Evolutionary conservation across 2,797 vertebrate genomes (phyloP), one percentile per base, ranked within the genome.

Genomic region (Hylomyscus alleni): DNA sequence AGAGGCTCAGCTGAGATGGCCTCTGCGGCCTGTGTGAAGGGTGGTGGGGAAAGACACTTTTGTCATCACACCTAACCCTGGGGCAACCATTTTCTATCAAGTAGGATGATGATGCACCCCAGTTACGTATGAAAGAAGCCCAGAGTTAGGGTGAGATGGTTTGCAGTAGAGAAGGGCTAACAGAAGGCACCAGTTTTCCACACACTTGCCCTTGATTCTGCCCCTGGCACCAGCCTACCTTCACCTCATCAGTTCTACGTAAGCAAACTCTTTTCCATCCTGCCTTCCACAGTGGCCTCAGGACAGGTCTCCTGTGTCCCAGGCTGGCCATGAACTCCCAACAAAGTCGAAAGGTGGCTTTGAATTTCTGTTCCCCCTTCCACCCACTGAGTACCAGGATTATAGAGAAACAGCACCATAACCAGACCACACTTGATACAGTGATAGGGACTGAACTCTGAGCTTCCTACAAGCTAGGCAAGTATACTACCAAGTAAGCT

Each of bases 111-210:
- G 52, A 82, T 75, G 22, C 78, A 58, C 50, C 31, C 91, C 75
- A 80, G 58, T 94, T 95, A 88, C 83, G 94, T 14, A 86, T 75
- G 44, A 85, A 86, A 58, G 40, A 82, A 54, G 54, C 81, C 88
- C 67, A 77, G 81, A 88, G 58, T 67, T 52, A 72, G 22, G 12
- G 26, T 13, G 76, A 89, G 76, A 50, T 31, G 37, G 40, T 73
- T 76, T 95, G 65, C 58, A 62, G 17, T 31, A 54, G 67, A 89
- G 75, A 47, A 40, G 17, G 12, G 88, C 31, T 77, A 50, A 82
- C 50, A 60, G 60, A 93, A 58, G 75, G 54, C 15, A n/a, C 75
- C 26, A 44, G 76, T 76, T 56, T 82, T 37, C 88, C 75, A 83
- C 4, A 83, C 17, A 22, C 34, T 76, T 76, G n/a, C 62, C 56